Evolutionary conservation across 2,113 vertebrate genomes (phyloP), one percentile per base, ranked within the genome.

Genomic region (Hyla sarda): DNA sequence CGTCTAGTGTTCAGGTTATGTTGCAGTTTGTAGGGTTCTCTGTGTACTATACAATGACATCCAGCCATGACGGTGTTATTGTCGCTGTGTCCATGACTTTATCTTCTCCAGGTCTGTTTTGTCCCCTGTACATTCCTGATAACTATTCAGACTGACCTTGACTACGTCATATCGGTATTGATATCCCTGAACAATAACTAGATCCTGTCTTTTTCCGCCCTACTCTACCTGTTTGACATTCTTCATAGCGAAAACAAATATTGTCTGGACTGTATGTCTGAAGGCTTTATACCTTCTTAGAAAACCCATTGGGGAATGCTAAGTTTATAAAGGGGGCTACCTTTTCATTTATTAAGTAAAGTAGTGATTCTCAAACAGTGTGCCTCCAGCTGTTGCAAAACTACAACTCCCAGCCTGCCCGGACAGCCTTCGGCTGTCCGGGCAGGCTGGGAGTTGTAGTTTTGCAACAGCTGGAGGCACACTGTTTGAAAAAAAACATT

Each of bases 271-370:
- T 3, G 30, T 11, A 8, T n/a, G n/a, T n/a, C n/a, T n/a, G n/a
- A n/a, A n/a, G 12, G 19, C 67, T 71, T 11, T 71, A 21, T 41
- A 71, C 9, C 19, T 11, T 37, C 28, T 11, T 7, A 13, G 0
- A 12, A 16, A 32, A 32, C 1, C 5, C 3, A 0, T 12, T 62
- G 7, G n/a, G 1, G 5, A n/a, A n/a, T n/a, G n/a, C n/a, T n/a
- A n/a, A n/a, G n/a, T n/a, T n/a, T n/a, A n/a, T n/a, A n/a, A n/a
- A n/a, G n/a, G n/a, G n/a, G n/a, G n/a, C n/a, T n/a, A n/a, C n/a
- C n/a, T n/a, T n/a, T n/a, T n/a, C n/a, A n/a, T n/a, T n/a, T n/a
- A n/a, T n/a, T n/a, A 7, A 11, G 2, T n/a, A 4, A n/a, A 11
- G 23, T 4, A n/a, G n/a, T n/a, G n/a, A n/a, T n/a, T n/a, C n/a